Evolutionary conservation across 1,140 invertebrate genomes (phyloP), one percentile per base, ranked within the genome.

Genomic region (Lepeophtheirus salmonis): DNA sequence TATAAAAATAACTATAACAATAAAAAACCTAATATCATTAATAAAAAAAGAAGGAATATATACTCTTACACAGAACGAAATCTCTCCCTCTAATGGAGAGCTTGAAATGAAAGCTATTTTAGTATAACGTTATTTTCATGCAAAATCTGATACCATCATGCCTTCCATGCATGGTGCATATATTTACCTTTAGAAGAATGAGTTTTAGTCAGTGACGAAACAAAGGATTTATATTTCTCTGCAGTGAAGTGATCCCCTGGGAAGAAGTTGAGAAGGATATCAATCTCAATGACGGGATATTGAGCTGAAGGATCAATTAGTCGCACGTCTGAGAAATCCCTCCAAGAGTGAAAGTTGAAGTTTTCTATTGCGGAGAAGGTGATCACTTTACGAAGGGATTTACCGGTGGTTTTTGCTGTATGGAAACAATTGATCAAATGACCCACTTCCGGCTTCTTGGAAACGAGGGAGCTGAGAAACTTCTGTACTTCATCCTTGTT

Each of bases 161-260:
- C n/a, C n/a, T n/a, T n/a, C n/a, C n/a, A n/a, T n/a, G n/a, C n/a
- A n/a, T n/a, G n/a, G n/a, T 41, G 6, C n/a, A 10, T 41, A 41
- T 41, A n/a, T n/a, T 2, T 4, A 61, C 50, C 49, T 24, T 56
- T 54, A 18, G 41, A 48, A n/a, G 50, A 61, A 24, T 61, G 23
- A 16, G 17, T 23, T 25, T 61, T 61, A 2, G 59, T 61, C 6
- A 61, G 49, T 16, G 16, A 20, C 2, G 17, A 13, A 1, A 61
- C 59, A 23, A 61, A 61, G 14, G 14, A 14, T 25, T 61, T 61
- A 16, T 61, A 61, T 25, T 56, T 56, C 20, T 61, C 59, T 2
- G 59, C 59, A 16, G 59, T 61, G 50, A 50, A 56, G 50, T 61
- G 59, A 26, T 61, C 59, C 50, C 59, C 59, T 1, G 59, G 59